Conservation (phyloP, 2,113 vertebrate species). For the Nerophis lumbriciformis region DNA sequence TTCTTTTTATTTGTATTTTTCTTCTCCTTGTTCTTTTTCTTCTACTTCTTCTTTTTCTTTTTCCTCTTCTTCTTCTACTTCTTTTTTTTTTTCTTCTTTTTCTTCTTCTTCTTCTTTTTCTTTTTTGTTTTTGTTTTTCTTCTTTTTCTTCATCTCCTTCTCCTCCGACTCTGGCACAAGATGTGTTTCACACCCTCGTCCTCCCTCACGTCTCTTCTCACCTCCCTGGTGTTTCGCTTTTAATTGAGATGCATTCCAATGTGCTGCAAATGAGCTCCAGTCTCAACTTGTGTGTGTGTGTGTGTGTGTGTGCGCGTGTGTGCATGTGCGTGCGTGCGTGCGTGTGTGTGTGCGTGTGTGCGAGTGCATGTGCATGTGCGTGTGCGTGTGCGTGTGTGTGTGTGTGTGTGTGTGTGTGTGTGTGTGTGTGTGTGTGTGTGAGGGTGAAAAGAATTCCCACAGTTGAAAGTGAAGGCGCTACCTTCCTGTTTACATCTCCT, state of each 20-base stretch:
- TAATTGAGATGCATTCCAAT: slow-evolving; percentile 74
- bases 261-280: slow-evolving; percentile 72
- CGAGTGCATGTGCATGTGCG: background rate
- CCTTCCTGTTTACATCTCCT: slow-evolving; percentile 33
- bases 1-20: no score
- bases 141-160: slow-evolving; percentile 45
- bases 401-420: background rate
- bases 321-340: background rate
- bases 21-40: no score
- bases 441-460: slow-evolving; percentile 43
- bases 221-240: slow-evolving; percentile 69
- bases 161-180: slow-evolving; percentile 47
- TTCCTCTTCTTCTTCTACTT: no score
- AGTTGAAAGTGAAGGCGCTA: slow-evolving; percentile 40
- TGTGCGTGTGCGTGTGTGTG: slow-evolving; percentile 4
- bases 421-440: slow-evolving; percentile 5
- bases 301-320: background rate
- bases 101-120: background rate
- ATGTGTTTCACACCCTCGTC: slow-evolving; percentile 63
- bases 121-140: background rate
- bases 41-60: no score
- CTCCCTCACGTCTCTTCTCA: slow-evolving; percentile 62
- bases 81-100: no score
- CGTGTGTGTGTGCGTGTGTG: background rate
- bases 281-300: slow-evolving; percentile 45